Evolutionary conservation across 2,113 vertebrate genomes (phyloP).

Genomic region (Mionectes macconnelli): DNA sequence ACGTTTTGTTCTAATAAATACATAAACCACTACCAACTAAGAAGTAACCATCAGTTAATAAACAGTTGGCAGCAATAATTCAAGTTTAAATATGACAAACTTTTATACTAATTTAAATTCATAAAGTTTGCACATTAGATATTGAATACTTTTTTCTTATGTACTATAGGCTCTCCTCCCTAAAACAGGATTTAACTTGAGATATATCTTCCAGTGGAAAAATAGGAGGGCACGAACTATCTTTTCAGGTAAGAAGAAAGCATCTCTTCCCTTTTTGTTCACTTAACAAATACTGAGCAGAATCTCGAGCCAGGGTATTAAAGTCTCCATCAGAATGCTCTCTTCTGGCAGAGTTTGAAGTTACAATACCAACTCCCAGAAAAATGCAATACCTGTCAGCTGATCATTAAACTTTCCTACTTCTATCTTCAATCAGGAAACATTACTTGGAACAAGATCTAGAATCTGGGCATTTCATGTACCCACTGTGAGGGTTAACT

Average conservation of each 20-base stretch:
- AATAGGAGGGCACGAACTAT: background rate
- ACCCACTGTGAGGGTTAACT: background rate
- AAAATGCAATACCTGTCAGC: background rate
- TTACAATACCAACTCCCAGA: background rate
- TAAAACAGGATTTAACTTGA: background rate
- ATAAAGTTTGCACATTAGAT: background rate
- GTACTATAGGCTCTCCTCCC: background rate
- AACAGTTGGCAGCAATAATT: background rate
- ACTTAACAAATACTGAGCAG: background rate
- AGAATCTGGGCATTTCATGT: background rate
- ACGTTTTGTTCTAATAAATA: background rate
- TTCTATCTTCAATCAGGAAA: background rate
- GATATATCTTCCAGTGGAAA: background rate
- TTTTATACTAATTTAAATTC: background rate
- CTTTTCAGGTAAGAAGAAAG: background rate
- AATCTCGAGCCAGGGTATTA: background rate
- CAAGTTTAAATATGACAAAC: background rate
- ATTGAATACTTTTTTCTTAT: background rate
- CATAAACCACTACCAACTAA: background rate
- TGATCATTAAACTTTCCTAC: background rate
- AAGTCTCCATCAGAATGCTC: background rate
- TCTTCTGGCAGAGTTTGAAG: background rate
- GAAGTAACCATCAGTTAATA: background rate
- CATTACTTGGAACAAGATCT: background rate
- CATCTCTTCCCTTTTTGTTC: background rate